Percentiles rank a stretch among this genome's conserved stretches.
Evolutionary conservation across 2,888 invertebrate species (phyloP).

Genomic region (Isoperla grammatica): DNA sequence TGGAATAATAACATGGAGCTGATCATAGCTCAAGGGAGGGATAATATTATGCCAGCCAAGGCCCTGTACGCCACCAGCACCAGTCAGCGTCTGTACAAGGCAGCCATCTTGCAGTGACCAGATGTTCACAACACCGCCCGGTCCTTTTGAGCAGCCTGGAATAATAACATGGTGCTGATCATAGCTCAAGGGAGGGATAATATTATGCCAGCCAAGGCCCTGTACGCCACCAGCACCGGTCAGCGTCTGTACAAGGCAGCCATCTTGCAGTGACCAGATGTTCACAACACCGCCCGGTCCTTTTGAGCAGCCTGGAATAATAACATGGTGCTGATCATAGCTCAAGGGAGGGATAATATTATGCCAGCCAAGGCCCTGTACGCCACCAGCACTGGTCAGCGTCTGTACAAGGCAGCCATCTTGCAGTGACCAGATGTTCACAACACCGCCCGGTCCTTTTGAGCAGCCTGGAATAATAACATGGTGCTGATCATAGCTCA

Average conservation of each 20-base stretch:
- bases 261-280: constrained; percentile 56
- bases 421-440: constrained; percentile 57
- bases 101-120: constrained; percentile 56
- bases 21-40: too few relatives aligned
- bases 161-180: neutral
- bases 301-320: constrained; percentile 40
- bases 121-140: constrained; percentile 51
- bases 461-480: constrained; percentile 37
- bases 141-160: constrained; percentile 43
- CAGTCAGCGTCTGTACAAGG: constrained; percentile 50
- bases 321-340: neutral
- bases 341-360: too few relatives aligned
- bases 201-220: constrained; percentile 51
- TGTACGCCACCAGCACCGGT: constrained; percentile 50
- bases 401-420: constrained; percentile 54
- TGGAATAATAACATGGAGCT: constrained; percentile 20
- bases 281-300: constrained; percentile 51
- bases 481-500: too few relatives aligned
- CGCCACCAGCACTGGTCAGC: constrained; percentile 48
- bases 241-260: constrained; percentile 50
- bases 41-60: constrained; percentile 53
- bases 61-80: constrained; percentile 48
- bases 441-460: constrained; percentile 47
- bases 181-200: too few relatives aligned
- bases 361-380: constrained; percentile 50